Percentiles rank a stretch among this genome's conserved stretches.
phyloP scores from a whole-genome alignment of 2,797 vertebrate genomes.

The Chaetodon trifasciatus region DNA sequence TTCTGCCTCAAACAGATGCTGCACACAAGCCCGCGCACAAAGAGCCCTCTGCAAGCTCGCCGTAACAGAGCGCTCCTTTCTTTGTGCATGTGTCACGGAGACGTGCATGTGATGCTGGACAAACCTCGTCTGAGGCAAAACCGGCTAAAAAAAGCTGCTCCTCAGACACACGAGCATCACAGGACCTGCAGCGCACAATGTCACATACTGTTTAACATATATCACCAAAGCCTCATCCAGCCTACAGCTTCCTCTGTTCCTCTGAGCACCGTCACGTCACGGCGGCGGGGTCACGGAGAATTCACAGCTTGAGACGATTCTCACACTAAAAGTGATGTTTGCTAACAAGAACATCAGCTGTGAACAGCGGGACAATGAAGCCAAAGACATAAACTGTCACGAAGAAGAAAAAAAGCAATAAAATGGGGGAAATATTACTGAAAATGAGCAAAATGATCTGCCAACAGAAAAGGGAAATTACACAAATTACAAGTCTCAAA shows the following conservation, averaged over 20 bases:
- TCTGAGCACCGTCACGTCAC: not conserved
- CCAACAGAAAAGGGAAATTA: too few relatives aligned
- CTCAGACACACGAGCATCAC: conserved; percentile 33
- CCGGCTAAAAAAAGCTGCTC: conserved; percentile 48
- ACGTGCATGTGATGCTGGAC: conserved; percentile 53
- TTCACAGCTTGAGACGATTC: not conserved
- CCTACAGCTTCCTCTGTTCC: not conserved
- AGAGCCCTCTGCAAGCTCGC: conserved; percentile 15
- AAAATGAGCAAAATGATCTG: too few relatives aligned
- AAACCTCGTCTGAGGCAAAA: conserved; percentile 30
- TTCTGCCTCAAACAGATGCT: conserved; percentile 13
- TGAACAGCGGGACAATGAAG: not conserved
- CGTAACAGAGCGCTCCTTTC: conserved; percentile 40
- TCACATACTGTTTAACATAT: conserved; percentile 11
- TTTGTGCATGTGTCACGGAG: conserved; percentile 35
- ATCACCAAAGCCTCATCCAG: not conserved
- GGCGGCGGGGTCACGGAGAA: not conserved
- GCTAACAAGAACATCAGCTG: not conserved
- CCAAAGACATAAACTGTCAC: not conserved
- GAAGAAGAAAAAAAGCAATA: too few relatives aligned
- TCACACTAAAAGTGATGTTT: not conserved
- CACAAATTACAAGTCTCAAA: too few relatives aligned
- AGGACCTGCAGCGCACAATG: conserved; percentile 39
- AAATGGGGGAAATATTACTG: too few relatives aligned
- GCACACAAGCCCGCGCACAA: conserved; percentile 8